Evolutionary conservation across 2,113 vertebrate genomes (phyloP).

Genomic region (Buteo buteo): DNA sequence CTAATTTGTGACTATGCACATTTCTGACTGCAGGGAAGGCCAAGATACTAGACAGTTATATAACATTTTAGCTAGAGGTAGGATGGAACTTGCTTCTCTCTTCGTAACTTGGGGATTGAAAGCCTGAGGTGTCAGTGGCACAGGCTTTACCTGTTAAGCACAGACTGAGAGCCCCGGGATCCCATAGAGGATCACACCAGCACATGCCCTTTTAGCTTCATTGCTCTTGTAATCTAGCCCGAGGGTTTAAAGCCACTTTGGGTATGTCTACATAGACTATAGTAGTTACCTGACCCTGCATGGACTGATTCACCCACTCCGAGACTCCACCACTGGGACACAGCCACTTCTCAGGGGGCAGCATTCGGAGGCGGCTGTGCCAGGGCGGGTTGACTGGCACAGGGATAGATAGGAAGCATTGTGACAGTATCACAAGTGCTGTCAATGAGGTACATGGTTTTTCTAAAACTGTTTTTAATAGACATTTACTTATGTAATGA

Average conservation of each 20-base stretch:
- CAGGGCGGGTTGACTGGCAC: rapidly evolving
- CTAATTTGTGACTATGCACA: not conserved
- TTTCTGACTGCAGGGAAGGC: not conserved
- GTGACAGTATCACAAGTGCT: not conserved
- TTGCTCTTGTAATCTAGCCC: not conserved
- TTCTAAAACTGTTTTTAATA: not conserved
- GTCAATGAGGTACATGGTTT: not conserved
- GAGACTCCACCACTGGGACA: not conserved
- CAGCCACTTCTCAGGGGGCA: not conserved
- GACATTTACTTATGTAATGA: not conserved
- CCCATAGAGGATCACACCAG: not conserved
- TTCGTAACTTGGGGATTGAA: not conserved
- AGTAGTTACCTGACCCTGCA: not conserved
- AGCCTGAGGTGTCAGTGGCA: not conserved
- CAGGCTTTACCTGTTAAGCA: not conserved
- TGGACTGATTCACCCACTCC: not conserved
- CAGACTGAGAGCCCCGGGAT: not conserved
- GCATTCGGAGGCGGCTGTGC: not conserved
- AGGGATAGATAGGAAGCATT: not conserved
- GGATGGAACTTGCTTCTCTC: not conserved
- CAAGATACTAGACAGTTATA: not conserved
- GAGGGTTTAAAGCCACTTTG: not conserved
- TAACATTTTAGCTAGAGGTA: not conserved
- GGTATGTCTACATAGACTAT: not conserved
- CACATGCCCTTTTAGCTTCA: not conserved